Base-by-base conservation (phyloP, 2,888 invertebrate species). In the Caenorhabditis auriculariae region DNA sequence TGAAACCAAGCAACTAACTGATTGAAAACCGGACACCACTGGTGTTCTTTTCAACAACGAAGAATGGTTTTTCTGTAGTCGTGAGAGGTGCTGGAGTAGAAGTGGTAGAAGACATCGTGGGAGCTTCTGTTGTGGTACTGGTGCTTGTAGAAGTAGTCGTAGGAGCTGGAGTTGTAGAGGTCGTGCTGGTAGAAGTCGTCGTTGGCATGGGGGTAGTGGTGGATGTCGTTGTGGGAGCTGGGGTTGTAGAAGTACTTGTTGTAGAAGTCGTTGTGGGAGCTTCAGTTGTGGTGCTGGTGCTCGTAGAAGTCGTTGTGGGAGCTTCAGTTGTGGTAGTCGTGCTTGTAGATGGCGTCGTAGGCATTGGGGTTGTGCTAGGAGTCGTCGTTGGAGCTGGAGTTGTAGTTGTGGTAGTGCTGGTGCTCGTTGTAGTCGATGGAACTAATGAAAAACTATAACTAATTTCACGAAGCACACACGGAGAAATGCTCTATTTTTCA, bases 371-470 rank as follows among this genome's bases (percentile, higher is more conserved):
- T 39, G 54, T 28, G 12, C 41, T 9, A 24, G 12, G 32, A 12
- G 48, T 39, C 17, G 47, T 46, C 4, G 44, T 48, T n/a, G n/a
- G n/a, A n/a, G n/a, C n/a, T 3, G 54, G 35, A 12, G 51, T 45
- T 23, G 46, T 53, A 41, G 45, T 29, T 24, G 55, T 50, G 26
- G 60, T 59, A 3, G 64, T 60, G 0, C 60, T 48, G 21, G 55
- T 23, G 6, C n/a, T 26, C 23, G 48, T 24, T 19, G 54, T 54
- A 7, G 54, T 47, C 17, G 54, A 38, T 19, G 54, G n/a, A n/a
- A n/a, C n/a, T n/a, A n/a, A n/a, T n/a, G n/a, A n/a, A n/a, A n/a
- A n/a, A n/a, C n/a, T n/a, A n/a, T n/a, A n/a, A n/a, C n/a, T n/a
- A n/a, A n/a, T n/a, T n/a, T n/a, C n/a, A n/a, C n/a, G n/a, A n/a